Evolutionary conservation across 2,888 invertebrate genomes (phyloP).

Genomic region (Watsonalla binaria): DNA sequence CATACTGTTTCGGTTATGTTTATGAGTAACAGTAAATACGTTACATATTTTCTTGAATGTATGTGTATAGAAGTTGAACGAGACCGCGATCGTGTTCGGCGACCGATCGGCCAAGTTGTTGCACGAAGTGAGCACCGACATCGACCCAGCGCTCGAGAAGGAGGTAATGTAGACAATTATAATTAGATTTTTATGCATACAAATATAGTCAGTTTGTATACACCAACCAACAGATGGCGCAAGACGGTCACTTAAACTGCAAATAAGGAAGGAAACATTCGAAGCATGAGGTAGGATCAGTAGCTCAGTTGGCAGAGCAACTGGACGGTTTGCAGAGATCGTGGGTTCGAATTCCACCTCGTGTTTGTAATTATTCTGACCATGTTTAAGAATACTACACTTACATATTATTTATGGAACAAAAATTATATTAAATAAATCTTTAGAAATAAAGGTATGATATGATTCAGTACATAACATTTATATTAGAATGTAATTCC

Average conservation of each 20-base stretch:
- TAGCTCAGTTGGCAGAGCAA: no score
- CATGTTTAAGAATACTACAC: no score
- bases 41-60: background rate
- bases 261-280: no score
- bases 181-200: no score
- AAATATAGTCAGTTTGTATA: no score
- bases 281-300: no score
- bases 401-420: background rate
- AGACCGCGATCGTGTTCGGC: conserved; percentile 42
- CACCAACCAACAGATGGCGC: no score
- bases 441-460: background rate
- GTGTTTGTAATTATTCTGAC: no score
- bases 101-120: conserved; percentile 42
- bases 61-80: conserved; percentile 42
- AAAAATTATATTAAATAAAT: background rate
- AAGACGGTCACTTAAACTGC: no score
- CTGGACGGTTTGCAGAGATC: no score
- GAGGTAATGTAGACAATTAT: conserved; percentile 35
- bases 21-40: background rate
- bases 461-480: no score
- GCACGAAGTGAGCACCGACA: conserved; percentile 39
- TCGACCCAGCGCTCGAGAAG: conserved; percentile 44
- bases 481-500: background rate
- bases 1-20: background rate
- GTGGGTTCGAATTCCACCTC: no score